Conservation (phyloP, 2,797 vertebrate genomes). For the Rhincodon typus region DNA sequence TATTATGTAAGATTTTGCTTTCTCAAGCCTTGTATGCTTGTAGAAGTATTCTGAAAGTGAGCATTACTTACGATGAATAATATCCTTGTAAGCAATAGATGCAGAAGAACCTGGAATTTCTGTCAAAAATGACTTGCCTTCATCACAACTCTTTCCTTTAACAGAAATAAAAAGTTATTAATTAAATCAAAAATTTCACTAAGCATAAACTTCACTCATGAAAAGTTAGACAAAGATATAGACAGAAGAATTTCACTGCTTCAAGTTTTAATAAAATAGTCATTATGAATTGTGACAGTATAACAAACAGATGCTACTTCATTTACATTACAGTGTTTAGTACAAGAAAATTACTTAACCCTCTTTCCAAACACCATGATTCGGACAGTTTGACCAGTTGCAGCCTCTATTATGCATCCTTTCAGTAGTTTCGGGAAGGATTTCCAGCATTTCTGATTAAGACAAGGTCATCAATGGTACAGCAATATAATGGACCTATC, state of each 20-base stretch:
- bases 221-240: not conserved
- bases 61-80: constrained; percentile 76
- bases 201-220: not conserved
- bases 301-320: constrained; percentile 5
- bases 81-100: constrained; percentile 61
- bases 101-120: constrained; percentile 77
- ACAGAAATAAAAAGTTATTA: not conserved
- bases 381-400: not conserved
- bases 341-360: not conserved
- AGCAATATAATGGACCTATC: not conserved
- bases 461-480: not conserved
- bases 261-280: not conserved
- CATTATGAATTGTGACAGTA: not conserved
- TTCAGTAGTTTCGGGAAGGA: not conserved
- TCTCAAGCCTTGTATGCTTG: not conserved
- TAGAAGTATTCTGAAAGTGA: not conserved
- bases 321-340: not conserved
- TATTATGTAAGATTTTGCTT: not conserved
- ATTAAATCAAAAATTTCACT: not conserved
- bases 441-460: not conserved
- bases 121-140: constrained; percentile 75
- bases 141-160: constrained; percentile 78
- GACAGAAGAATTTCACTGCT: constrained; percentile 22
- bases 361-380: not conserved
- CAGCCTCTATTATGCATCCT: not conserved